phyloP scores from a whole-genome alignment of 2,113 vertebrate genomes.

The Podarcis raffonei region DNA sequence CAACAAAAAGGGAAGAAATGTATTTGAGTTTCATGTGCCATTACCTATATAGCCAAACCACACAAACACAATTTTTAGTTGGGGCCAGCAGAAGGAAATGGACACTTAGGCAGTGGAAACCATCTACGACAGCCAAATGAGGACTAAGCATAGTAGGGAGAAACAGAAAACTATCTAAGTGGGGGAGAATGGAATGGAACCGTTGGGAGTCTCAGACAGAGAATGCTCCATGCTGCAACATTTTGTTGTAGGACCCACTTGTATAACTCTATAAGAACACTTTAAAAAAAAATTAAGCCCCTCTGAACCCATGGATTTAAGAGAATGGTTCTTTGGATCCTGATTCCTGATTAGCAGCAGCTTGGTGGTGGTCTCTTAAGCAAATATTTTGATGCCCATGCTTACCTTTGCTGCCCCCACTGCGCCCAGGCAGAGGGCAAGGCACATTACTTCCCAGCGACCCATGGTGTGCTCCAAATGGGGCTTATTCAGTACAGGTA shows the following conservation, averaged over 20 bases:
- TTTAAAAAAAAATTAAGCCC: no score
- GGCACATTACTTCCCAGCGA: slow-evolving; percentile 64
- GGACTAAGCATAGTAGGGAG: not conserved
- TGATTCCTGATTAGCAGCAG: not conserved
- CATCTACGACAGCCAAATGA: no score
- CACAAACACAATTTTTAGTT: no score
- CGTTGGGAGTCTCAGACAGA: no score
- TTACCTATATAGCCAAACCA: no score
- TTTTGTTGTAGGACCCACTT: no score
- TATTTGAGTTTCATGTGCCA: not conserved
- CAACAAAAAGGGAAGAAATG: slow-evolving; percentile 15
- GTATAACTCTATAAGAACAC: no score
- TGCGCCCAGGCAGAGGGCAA: slow-evolving; percentile 68
- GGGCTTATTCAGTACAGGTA: not conserved
- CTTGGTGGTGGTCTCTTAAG: no score
- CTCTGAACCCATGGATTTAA: not conserved
- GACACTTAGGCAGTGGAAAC: no score
- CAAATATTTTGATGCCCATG: no score
- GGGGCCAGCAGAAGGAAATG: no score
- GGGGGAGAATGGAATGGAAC: not conserved
- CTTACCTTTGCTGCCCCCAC: slow-evolving; percentile 74
- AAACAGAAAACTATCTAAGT: not conserved
- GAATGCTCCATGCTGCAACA: no score
- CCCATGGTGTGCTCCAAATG: slow-evolving; percentile 67
- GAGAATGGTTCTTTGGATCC: not conserved